Base-by-base conservation (phyloP, 1,140 invertebrate genomes). In the Atta texana region DNA sequence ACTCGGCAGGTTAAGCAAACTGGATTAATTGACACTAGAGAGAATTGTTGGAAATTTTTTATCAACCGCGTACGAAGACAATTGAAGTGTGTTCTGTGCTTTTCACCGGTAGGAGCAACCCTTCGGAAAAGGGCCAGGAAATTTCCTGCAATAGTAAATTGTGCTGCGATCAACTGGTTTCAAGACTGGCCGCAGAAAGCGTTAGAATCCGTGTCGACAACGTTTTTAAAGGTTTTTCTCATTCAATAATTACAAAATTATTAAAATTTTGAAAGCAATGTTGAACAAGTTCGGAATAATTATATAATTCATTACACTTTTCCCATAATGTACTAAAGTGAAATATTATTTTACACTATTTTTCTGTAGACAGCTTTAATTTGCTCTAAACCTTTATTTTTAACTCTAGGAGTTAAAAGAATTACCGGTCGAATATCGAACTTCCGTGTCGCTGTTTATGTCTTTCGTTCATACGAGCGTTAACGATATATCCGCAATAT, bases 31-130 rank as follows among this genome's bases (percentile, higher is more conserved):
- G 98, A 99, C 94, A 98, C 98, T 0, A 96, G 97, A 88, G 98
- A 99, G 93, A 99, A 98, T 92, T 99, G 98, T 93, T 99, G 98
- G 98, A 97, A 97, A 93, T 98, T 98, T 95, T 99, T 99, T 93
- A 99, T 99, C 88, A 98, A 99, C 90, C 97, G 98, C 93, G 98
- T 99, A 14, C 96, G 98, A 77, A 96, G 95, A 64, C 94, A 96
- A 91, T 92, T 98, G 4, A 98, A 98, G 93, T 93, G 92, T n/a
- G 97, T 99, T 18, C 94, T 99, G 1, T 99, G 98, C 93, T 99
- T 99, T 94, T 99, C 98, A 1, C 98, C 98, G 0, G 98, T 85
- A 64, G 98, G 98, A 1, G 96, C 97, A 0, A 99, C 98, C 0
- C 95, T 99, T 5, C 95, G 98, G 88, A 96, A 98, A 44, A 96